These are phyloP conservation scores for Eilema caniola DNA, from an alignment of 2,888 invertebrate genomes.

Conservation along the genomic window DNA sequence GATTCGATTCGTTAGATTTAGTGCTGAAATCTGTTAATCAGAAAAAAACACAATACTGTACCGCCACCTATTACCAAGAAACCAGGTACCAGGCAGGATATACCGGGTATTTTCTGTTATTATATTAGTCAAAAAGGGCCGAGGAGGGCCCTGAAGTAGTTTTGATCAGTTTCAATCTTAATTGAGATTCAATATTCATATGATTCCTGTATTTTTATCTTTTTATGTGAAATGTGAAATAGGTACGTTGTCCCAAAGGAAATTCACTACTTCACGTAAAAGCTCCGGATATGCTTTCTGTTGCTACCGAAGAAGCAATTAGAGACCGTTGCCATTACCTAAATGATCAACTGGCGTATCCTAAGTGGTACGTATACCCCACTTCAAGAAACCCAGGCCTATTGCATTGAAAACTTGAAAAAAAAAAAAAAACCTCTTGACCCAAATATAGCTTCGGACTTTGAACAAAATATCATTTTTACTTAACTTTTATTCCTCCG, in stretches of 20 bases:
- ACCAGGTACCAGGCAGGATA: not conserved
- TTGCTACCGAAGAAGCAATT: not conserved
- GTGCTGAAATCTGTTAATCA: not conserved
- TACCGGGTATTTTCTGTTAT: not conserved
- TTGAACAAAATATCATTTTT: not conserved
- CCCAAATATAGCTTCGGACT: not conserved
- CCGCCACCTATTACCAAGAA: not conserved
- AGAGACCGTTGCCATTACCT: not conserved
- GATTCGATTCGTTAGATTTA: not conserved
- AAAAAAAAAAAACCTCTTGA: not conserved
- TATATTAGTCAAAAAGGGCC: not conserved
- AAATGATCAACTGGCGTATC: not conserved
- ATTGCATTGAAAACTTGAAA: not conserved
- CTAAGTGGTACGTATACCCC: not conserved
- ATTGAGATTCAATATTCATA: not conserved
- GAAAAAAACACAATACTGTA: too few species aligned
- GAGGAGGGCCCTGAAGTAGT: not conserved
- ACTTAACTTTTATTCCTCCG: not conserved
- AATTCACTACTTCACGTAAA: not conserved
- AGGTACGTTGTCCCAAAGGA: not conserved
- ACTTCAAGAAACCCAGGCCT: not conserved
- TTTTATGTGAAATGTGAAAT: too few species aligned
- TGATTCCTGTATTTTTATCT: too few species aligned
- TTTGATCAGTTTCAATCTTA: not conserved
- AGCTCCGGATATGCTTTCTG: not conserved